Evolutionary conservation across 1,140 invertebrate species (phyloP), one percentile per base, ranked within the genome.

Genomic region (Cydia pomonella): DNA sequence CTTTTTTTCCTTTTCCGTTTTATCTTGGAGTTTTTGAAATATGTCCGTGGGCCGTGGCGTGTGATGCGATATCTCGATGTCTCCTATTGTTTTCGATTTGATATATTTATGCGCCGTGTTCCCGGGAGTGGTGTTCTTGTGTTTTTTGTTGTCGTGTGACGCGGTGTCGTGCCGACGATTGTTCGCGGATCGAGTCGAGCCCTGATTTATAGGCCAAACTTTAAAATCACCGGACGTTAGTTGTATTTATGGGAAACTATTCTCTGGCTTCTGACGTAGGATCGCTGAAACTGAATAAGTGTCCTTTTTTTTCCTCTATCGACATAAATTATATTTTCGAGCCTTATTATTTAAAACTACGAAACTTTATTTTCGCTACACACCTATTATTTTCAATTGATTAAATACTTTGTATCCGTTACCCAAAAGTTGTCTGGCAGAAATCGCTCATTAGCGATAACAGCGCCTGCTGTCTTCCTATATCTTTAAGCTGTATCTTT

Each of bases 81-180:
- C 87, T 78, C 86, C 90, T 91, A 93, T 93, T 93, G 90, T 92
- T 92, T 92, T 89, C 89, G 78, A 84, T 92, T 92, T 92, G 91
- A 92, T 91, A 91, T 92, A 92, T 92, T 91, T 92, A 92, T 88
- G 89, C 76, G 84, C 80, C 82, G 81, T 80, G 77, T 90, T 89
- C 84, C 78, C 82, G 81, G 86, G 88, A 91, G 82, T 87, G 85
- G 81, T 85, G 83, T 84, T 82, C 80, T 75, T 75, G 73, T 78
- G 78, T 84, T 80, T 84, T 82, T 79, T 84, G 80, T 84, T 87
- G 84, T 85, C 79, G 79, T 63, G 82, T 89, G 86, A 89, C 85
- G 84, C 78, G 80, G 74, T 78, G 82, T 83, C 83, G 79, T 84
- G 85, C 85, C 85, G 85, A 81, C 84, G 86, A 84, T 85, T 84